A percentile compares a stretch with the other conserved stretches of the same genome.
These are phyloP conservation scores for Andrena bucephala DNA, from an alignment of 2,888 invertebrate genomes.

Conservation along the genomic window DNA sequence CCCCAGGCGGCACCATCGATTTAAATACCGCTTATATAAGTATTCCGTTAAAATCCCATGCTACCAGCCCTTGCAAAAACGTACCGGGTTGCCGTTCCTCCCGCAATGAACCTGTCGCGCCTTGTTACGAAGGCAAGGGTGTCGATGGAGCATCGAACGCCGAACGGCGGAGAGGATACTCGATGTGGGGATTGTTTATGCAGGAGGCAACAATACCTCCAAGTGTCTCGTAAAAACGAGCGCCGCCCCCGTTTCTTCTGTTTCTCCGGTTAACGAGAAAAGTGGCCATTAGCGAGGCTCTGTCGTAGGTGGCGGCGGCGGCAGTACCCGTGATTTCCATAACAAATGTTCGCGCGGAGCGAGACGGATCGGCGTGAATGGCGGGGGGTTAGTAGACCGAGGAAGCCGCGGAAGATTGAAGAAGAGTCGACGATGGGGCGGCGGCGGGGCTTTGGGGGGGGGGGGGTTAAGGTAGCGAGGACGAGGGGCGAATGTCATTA, in stretches of 20 bases:
- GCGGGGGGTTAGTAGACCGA: neutral
- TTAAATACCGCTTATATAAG: too few relatives aligned
- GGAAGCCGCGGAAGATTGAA: constrained; percentile 10
- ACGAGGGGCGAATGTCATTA: constrained; percentile 64
- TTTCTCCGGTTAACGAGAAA: constrained; percentile 36
- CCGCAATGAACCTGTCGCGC: neutral
- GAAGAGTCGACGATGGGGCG: neutral
- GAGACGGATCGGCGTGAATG: constrained; percentile 33
- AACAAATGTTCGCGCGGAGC: constrained; percentile 48
- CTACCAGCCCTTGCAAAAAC: too few relatives aligned
- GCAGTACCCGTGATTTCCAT: constrained; percentile 56
- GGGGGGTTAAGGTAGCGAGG: neutral
- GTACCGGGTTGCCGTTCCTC: too few relatives aligned
- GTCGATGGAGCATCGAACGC: neutral
- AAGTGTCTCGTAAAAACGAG: constrained; percentile 45
- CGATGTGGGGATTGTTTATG: constrained; percentile 23
- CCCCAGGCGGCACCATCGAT: too few relatives aligned
- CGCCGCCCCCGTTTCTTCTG: constrained; percentile 19
- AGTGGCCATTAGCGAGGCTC: constrained; percentile 48
- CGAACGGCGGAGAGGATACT: neutral
- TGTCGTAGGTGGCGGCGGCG: constrained; percentile 26
- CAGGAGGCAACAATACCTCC: constrained; percentile 26
- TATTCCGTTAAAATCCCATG: too few relatives aligned
- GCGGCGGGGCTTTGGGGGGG: neutral
- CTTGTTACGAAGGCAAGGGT: constrained; percentile 8